phyloP scores from a whole-genome alignment of 1,140 invertebrate species.

The Doryteuthis pealeii region DNA sequence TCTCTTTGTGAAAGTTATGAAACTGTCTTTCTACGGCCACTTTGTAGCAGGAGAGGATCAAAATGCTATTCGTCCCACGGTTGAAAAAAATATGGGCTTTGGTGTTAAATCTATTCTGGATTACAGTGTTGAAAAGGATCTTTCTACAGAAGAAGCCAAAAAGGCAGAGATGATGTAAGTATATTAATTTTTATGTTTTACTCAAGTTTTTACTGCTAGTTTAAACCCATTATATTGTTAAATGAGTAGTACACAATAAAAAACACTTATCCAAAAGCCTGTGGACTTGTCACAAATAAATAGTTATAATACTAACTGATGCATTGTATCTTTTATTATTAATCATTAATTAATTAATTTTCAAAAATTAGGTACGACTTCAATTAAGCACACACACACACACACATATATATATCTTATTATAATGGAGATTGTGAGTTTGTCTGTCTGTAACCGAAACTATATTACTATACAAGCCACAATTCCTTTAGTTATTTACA shows the following conservation, averaged over 20 bases:
- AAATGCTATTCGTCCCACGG: slow-evolving; percentile 68
- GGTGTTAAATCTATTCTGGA: slow-evolving; percentile 98
- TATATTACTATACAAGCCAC: too few relatives aligned
- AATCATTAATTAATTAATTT: too few relatives aligned
- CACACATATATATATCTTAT: too few relatives aligned
- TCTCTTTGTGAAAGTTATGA: slow-evolving; percentile 87
- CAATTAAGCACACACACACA: too few relatives aligned
- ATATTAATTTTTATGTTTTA: background rate
- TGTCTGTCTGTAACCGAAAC: too few relatives aligned
- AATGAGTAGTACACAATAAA: background rate
- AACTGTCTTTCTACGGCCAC: slow-evolving; percentile 95
- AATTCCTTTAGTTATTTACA: too few relatives aligned
- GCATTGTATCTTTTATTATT: too few relatives aligned
- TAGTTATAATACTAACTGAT: slow-evolving; percentile 16
- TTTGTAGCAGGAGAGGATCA: slow-evolving; percentile 73
- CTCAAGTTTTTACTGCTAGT: background rate
- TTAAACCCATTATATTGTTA: too few relatives aligned
- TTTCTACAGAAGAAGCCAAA: slow-evolving; percentile 77
- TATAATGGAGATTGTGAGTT: too few relatives aligned
- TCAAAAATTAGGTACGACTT: too few relatives aligned
- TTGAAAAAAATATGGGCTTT: slow-evolving; percentile 77
- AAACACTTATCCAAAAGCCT: slow-evolving; percentile 8
- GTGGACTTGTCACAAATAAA: too few relatives aligned
- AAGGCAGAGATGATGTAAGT: slow-evolving; percentile 88
- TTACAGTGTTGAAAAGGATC: slow-evolving; percentile 97